Evolutionary conservation across 35 echinoderm and acorn worm species (phyloP).

Genomic region (Ophiothrix spiculata): DNA sequence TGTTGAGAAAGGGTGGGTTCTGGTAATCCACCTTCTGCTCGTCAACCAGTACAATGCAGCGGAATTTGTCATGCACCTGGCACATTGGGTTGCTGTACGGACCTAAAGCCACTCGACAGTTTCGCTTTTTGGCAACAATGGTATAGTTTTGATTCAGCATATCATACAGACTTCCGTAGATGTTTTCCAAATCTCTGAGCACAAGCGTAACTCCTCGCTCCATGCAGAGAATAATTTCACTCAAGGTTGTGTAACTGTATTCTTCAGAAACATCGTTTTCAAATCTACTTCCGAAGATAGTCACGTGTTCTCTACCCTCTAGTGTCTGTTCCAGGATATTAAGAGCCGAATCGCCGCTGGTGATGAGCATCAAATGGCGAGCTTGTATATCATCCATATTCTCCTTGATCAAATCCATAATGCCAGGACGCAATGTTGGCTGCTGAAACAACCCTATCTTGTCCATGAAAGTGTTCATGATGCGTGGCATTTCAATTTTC

Average conservation of each 20-base stretch:
- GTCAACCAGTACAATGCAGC: conserved; percentile 40
- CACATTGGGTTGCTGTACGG: conserved; percentile 46
- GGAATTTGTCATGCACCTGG: conserved; percentile 25
- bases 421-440: not conserved
- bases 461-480: conserved; percentile 38
- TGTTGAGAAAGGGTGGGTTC: conserved; percentile 34
- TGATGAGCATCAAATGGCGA: conserved; percentile 46
- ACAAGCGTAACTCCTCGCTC: conserved; percentile 30
- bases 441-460: not conserved
- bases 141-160: conserved; percentile 51
- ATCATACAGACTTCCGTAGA: conserved; percentile 45
- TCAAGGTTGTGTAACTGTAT: conserved; percentile 25
- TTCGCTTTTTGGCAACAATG: conserved; percentile 27
- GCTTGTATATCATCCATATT: conserved; percentile 35
- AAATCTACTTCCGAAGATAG: conserved; percentile 40
- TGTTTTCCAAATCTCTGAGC: conserved; percentile 34
- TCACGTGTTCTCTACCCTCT: conserved; percentile 4
- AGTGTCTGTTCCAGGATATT: conserved; percentile 33
- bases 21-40: conserved; percentile 47
- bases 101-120: conserved; percentile 29
- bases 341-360: conserved; percentile 36
- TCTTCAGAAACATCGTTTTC: conserved; percentile 42
- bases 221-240: conserved; percentile 47
- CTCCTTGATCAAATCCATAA: conserved; percentile 25
- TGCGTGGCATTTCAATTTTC: conserved; percentile 13